Conservation (phyloP, 2,797 vertebrate genomes). For the Alectoris magna region DNA sequence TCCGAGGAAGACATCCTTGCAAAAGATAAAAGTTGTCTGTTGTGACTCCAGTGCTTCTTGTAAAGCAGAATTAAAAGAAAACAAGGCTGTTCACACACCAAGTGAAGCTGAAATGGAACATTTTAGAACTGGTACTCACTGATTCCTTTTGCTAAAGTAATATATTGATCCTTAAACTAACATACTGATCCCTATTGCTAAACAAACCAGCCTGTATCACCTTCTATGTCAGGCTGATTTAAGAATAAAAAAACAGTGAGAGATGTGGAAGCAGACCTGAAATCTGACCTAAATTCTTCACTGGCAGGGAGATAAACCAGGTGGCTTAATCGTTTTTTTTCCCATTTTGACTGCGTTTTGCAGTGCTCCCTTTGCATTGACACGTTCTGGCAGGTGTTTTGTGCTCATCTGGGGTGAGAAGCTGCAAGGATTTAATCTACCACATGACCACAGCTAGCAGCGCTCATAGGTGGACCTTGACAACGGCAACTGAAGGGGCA, state of each 20-base stretch:
- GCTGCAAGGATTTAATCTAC: not conserved
- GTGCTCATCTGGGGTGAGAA: constrained; percentile 4
- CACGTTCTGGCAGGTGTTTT: not conserved
- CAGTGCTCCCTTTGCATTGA: not conserved
- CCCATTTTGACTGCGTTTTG: not conserved
- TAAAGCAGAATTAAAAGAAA: too few species aligned
- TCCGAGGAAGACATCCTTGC: too few species aligned
- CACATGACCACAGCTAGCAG: not conserved
- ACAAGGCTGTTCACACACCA: too few species aligned
- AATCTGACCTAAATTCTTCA: not conserved
- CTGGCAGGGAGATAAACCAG: not conserved
- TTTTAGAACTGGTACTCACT: too few species aligned
- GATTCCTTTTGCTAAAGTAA: too few species aligned
- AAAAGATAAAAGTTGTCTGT: too few species aligned
- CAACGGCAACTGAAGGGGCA: not conserved
- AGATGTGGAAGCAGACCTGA: not conserved
- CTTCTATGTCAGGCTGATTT: not conserved
- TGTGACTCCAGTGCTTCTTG: too few species aligned
- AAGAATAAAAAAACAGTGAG: not conserved
- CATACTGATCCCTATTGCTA: too few species aligned
- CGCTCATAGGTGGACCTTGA: not conserved
- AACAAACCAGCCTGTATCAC: too few species aligned
- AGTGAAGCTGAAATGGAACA: too few species aligned
- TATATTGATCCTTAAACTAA: too few species aligned
- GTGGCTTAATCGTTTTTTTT: not conserved